Evolutionary conservation across 2,888 invertebrate species (phyloP).

Genomic region (Thysanoteuthis rhombus): DNA sequence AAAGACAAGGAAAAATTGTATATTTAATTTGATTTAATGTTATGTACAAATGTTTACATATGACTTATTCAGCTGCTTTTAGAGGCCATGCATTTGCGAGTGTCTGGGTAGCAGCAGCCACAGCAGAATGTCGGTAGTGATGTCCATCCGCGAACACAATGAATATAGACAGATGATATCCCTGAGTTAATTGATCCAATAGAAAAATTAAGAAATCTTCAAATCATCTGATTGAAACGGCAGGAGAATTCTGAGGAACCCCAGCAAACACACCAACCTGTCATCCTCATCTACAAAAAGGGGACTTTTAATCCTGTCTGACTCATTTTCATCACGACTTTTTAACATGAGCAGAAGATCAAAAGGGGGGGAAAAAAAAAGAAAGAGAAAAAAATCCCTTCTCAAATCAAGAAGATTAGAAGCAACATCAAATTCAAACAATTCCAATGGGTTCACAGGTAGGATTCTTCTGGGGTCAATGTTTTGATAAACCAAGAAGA

Average conservation of each 20-base stretch:
- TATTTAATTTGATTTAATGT: conserved; percentile 22
- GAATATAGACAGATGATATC: conserved; percentile 25
- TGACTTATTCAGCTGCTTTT: background rate
- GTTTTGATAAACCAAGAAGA: no score
- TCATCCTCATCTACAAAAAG: no score
- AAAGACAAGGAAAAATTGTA: no score
- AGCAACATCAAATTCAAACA: background rate
- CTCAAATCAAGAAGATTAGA: background rate
- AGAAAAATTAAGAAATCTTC: background rate
- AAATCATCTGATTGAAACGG: background rate
- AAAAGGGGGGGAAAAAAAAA: no score
- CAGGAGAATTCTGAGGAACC: background rate
- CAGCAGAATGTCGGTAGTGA: background rate
- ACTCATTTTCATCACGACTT: no score
- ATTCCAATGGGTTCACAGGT: no score
- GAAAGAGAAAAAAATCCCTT: no score
- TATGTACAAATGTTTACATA: conserved; percentile 21
- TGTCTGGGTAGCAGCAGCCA: background rate
- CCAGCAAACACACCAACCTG: background rate
- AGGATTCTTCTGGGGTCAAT: no score
- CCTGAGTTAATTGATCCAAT: background rate
- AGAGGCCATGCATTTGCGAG: background rate
- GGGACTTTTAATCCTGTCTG: no score
- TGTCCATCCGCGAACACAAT: background rate
- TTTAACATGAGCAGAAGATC: no score